A percentile compares a stretch with the other conserved stretches of the same genome.
phyloP scores from a whole-genome alignment of 2,113 vertebrate species.

The Apodemus speciosus region DNA sequence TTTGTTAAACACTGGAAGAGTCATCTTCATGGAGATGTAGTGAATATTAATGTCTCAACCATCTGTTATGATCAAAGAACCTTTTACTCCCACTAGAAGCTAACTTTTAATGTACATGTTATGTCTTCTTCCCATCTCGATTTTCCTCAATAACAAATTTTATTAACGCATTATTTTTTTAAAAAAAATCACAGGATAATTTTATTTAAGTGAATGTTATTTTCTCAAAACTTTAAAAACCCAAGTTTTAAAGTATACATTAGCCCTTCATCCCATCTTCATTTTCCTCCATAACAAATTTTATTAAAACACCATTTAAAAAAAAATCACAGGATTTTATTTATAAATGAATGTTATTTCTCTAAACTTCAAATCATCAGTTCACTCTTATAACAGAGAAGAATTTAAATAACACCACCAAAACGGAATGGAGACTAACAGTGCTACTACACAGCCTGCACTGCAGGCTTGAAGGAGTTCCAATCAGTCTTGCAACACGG shows the following conservation, averaged over 20 bases:
- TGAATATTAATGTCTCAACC: constrained; percentile 60
- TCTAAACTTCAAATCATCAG: constrained; percentile 75
- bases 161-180: constrained; percentile 60
- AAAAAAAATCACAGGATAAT: constrained; percentile 67
- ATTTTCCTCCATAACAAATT: constrained; percentile 38
- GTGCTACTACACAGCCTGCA: constrained; percentile 58
- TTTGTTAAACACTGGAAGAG: constrained; percentile 19
- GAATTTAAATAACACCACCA: constrained; percentile 78
- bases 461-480: constrained; percentile 56
- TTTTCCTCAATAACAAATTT: constrained; percentile 42
- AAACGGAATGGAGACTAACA: constrained; percentile 74
- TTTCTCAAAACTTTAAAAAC: constrained; percentile 69
- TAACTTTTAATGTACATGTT: constrained; percentile 33
- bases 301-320: constrained; percentile 61
- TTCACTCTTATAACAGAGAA: constrained; percentile 80
- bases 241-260: not conserved
- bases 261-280: not conserved
- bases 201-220: constrained; percentile 82
- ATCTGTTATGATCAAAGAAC: constrained; percentile 56
- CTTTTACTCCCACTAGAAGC: constrained; percentile 25
- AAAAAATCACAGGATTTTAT: constrained; percentile 80
- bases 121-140: not conserved
- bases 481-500: constrained; percentile 56
- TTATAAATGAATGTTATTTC: constrained; percentile 78
- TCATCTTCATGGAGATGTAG: constrained; percentile 47